Conservation (phyloP, 2,888 invertebrate genomes). For the Leucophora obtusa region DNA sequence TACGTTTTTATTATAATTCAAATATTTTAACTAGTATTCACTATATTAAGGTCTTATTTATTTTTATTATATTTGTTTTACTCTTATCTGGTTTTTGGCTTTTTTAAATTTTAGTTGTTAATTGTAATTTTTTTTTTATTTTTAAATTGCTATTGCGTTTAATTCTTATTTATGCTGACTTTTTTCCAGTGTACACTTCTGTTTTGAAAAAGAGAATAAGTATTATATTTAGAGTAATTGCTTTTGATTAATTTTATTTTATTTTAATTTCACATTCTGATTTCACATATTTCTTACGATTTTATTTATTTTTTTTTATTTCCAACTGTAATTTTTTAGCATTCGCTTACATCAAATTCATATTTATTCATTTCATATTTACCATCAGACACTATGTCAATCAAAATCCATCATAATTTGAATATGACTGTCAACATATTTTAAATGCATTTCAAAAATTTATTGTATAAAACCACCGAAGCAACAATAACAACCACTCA, state of each 20-base stretch:
- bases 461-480: background rate
- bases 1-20: no score
- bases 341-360: background rate
- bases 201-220: no score
- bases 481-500: conserved; percentile 21
- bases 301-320: conserved; percentile 13
- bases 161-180: no score
- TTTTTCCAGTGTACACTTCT: no score
- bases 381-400: conserved; percentile 40
- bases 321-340: background rate
- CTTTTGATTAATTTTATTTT: no score
- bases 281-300: background rate
- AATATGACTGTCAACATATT: conserved; percentile 43
- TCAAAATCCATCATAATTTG: conserved; percentile 58
- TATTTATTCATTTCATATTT: background rate
- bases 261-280: background rate
- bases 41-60: no score
- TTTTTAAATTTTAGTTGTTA: background rate
- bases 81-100: no score
- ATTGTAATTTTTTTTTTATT: no score
- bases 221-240: no score
- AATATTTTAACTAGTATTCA: no score
- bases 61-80: no score
- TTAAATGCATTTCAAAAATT: conserved; percentile 14
- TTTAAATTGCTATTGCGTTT: no score